Percentiles rank a stretch among this genome's conserved stretches.
phyloP scores from a whole-genome alignment of 2,888 invertebrate genomes.

The Rhaphigaster nebulosa region DNA sequence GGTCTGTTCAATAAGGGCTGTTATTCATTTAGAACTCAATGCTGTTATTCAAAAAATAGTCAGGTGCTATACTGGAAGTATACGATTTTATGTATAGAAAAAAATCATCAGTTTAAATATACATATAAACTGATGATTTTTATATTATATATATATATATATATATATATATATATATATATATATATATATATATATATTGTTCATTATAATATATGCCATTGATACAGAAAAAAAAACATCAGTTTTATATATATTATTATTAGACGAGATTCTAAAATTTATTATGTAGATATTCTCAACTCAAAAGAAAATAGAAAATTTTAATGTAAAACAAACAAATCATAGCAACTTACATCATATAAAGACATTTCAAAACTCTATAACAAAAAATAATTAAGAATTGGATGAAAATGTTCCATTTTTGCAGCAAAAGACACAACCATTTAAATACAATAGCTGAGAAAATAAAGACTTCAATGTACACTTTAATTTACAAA shows the following conservation, averaged over 20 bases:
- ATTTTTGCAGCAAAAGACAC: not conserved
- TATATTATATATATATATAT: too few relatives aligned
- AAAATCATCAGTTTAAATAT: not conserved
- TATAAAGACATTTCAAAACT: not conserved
- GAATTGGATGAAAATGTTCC: not conserved
- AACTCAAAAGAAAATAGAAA: not conserved
- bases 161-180: too few relatives aligned
- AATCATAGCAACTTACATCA: not conserved
- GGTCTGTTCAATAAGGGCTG: not conserved
- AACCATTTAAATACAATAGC: not conserved
- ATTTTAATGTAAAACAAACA: not conserved
- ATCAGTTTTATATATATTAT: not conserved
- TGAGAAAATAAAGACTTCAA: not conserved
- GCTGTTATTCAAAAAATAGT: too few relatives aligned
- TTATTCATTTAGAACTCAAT: not conserved
- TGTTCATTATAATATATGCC: not conserved
- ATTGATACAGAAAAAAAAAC: not conserved
- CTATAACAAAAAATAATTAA: not conserved
- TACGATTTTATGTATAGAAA: too few relatives aligned
- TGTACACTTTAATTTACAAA: not conserved
- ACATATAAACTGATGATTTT: too few relatives aligned
- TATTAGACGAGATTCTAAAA: not conserved
- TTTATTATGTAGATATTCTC: not conserved
- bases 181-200: too few relatives aligned
- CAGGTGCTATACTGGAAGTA: too few relatives aligned